phyloP scores from a whole-genome alignment of 1,140 invertebrate species.

The Zaprionus davidi region DNA sequence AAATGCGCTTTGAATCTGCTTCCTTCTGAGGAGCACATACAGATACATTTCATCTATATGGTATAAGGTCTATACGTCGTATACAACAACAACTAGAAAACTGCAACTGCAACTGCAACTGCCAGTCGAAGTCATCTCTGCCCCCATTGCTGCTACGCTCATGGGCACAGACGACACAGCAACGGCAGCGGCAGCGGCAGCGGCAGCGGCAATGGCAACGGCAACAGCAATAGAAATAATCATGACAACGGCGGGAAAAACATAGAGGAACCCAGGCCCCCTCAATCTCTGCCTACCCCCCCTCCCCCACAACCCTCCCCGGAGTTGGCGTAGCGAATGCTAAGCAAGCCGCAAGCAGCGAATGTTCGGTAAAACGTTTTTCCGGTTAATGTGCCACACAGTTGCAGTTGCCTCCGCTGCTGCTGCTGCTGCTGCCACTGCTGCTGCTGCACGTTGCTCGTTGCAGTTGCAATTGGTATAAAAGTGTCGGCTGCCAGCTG shows the following conservation, averaged over 20 bases:
- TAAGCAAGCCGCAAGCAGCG: slow-evolving; percentile 14
- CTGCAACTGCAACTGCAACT: too few species aligned
- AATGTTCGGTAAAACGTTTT: slow-evolving; percentile 46
- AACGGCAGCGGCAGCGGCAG: background rate
- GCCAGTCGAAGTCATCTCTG: background rate
- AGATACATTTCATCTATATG: too few species aligned
- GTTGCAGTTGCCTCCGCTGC: slow-evolving; percentile 21
- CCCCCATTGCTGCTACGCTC: background rate
- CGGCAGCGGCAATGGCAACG: background rate
- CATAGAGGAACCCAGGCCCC: background rate
- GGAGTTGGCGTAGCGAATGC: slow-evolving; percentile 18
- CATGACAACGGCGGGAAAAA: slow-evolving; percentile 51
- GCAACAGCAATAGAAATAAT: slow-evolving; percentile 28
- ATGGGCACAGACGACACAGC: slow-evolving; percentile 3
- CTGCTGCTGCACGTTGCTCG: slow-evolving; percentile 10
- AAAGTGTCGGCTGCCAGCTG: slow-evolving; percentile 50
- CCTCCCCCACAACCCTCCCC: background rate
- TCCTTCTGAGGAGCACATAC: too few species aligned
- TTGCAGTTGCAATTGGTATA: slow-evolving; percentile 52
- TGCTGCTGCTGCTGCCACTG: slow-evolving; percentile 12
- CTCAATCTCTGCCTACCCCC: background rate
- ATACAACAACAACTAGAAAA: too few species aligned
- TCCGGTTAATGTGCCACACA: slow-evolving; percentile 53
- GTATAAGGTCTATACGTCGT: too few species aligned
- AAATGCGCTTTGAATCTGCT: too few species aligned